Percentiles rank a stretch among this genome's conserved stretches.
Conservation (phyloP, 2,888 invertebrate species). For the Cataglyphis livida region DNA sequence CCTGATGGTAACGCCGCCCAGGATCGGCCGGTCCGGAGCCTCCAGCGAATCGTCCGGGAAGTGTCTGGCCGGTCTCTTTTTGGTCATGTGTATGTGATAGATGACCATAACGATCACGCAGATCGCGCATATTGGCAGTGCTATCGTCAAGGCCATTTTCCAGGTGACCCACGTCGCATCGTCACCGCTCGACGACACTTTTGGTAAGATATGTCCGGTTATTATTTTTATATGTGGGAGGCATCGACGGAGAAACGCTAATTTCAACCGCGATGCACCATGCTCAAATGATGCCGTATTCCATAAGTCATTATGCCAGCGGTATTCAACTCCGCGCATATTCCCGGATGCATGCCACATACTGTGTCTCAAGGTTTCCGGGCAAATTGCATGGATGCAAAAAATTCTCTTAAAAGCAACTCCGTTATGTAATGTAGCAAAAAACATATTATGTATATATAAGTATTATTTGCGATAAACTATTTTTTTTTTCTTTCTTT, state of each 20-base stretch:
- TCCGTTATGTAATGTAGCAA: neutral
- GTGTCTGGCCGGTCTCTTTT: slow-evolving; percentile 86
- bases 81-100: slow-evolving; percentile 87
- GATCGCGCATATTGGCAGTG: slow-evolving; percentile 89
- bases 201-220: slow-evolving; percentile 61
- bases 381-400: neutral
- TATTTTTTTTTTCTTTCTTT: neutral
- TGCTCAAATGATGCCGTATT: neutral
- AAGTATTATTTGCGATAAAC: neutral
- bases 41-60: slow-evolving; percentile 90
- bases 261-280: slow-evolving; percentile 29
- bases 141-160: slow-evolving; percentile 90
- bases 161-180: slow-evolving; percentile 86
- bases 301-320: slow-evolving; percentile 10
- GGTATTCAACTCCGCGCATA: slow-evolving; percentile 6
- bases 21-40: slow-evolving; percentile 92
- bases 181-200: slow-evolving; percentile 79
- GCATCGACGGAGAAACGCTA: neutral
- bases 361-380: neutral
- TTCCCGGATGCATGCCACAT: neutral
- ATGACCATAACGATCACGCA: slow-evolving; percentile 90
- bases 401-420: neutral
- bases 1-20: slow-evolving; percentile 91
- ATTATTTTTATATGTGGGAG: slow-evolving; percentile 44
- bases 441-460: neutral